Percentiles rank a stretch among this genome's conserved stretches.
These are phyloP conservation scores for Cotesia vestalis DNA, from an alignment of 1,140 invertebrate species.

Conservation along the genomic window DNA sequence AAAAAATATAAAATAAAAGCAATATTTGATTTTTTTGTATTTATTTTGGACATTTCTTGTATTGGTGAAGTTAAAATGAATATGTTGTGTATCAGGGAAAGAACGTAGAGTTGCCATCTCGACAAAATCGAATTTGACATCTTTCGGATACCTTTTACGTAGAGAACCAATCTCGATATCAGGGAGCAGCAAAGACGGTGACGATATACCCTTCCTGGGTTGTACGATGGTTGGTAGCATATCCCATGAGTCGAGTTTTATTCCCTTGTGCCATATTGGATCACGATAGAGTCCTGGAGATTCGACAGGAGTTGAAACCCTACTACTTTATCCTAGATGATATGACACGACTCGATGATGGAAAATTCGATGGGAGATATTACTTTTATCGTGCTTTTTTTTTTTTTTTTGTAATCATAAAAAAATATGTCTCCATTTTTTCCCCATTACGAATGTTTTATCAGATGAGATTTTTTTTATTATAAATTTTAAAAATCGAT, in stretches of 20 bases:
- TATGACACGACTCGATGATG: slow-evolving; percentile 2
- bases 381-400: neutral
- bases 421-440: no score
- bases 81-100: neutral
- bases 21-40: neutral
- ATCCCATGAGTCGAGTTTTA: slow-evolving; percentile 36
- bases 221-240: slow-evolving; percentile 27
- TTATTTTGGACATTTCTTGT: neutral
- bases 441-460: no score
- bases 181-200: slow-evolving; percentile 17
- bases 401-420: no score
- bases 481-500: no score
- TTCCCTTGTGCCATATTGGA: slow-evolving; percentile 37
- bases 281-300: slow-evolving; percentile 27
- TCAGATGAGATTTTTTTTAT: no score
- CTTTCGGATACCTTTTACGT: neutral
- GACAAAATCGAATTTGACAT: slow-evolving; percentile 14
- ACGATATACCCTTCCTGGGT: slow-evolving; percentile 20
- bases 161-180: slow-evolving; percentile 33
- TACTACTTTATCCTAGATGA: neutral
- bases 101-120: neutral
- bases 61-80: neutral
- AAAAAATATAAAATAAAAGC: neutral
- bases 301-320: slow-evolving; percentile 24
- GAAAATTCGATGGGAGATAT: slow-evolving; percentile 4